Percentiles rank a stretch among this genome's conserved stretches.
phyloP scores from a whole-genome alignment of 2,797 vertebrate species.

The Chelonia mydas region DNA sequence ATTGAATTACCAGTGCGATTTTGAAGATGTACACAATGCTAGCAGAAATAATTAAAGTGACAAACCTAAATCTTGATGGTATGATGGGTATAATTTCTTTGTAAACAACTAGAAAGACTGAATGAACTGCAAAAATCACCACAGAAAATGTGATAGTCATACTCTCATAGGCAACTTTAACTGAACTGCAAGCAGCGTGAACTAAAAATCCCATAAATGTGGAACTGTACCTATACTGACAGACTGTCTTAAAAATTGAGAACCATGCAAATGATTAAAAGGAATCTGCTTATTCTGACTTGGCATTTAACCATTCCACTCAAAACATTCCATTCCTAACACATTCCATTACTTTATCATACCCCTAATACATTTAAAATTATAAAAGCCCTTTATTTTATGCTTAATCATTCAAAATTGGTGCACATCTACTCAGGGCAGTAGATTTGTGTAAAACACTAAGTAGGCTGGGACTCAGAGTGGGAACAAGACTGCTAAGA shows the following conservation, averaged over 20 bases:
- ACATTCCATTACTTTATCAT: not conserved
- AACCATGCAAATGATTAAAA: not conserved
- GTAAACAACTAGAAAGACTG: not conserved
- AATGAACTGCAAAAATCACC: not conserved
- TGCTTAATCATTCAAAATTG: not conserved
- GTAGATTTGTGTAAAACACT: rapidly evolving
- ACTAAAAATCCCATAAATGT: not conserved
- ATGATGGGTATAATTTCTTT: not conserved
- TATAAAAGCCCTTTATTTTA: not conserved
- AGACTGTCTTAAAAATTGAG: not conserved
- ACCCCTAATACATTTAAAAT: not conserved
- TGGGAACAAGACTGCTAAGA: not conserved
- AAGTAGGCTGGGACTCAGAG: not conserved
- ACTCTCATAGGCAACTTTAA: not conserved
- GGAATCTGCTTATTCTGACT: not conserved
- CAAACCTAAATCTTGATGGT: not conserved
- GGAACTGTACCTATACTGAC: not conserved
- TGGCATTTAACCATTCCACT: not conserved
- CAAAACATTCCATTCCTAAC: not conserved
- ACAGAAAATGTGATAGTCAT: not conserved
- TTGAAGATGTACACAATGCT: not conserved
- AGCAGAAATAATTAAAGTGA: not conserved
- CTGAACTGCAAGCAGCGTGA: not conserved
- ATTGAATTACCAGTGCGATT: not conserved
- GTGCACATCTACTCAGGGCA: not conserved